Percentiles rank a stretch among this genome's conserved stretches.
phyloP scores from a whole-genome alignment of 37 sponge, comb jelly and placozoan genomes.

The Spongilla lacustris region DNA sequence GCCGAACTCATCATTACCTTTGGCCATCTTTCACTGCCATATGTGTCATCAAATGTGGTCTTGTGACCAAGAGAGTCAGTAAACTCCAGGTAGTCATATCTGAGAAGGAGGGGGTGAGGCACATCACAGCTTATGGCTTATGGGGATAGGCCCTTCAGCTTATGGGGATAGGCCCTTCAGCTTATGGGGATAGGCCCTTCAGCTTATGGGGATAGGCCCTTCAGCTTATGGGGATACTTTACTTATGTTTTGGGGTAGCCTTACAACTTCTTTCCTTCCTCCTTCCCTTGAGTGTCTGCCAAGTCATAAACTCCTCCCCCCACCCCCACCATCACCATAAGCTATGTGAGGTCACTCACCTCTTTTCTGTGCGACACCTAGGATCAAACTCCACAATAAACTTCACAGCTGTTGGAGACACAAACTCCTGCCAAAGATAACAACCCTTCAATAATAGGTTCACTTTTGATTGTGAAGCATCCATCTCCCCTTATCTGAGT shows the following conservation, averaged over 20 bases:
- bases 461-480: not conserved
- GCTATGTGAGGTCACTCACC: too few relatives aligned
- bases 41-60: constrained; percentile 55
- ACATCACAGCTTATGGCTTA: too few relatives aligned
- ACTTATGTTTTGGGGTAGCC: too few relatives aligned
- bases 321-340: too few relatives aligned
- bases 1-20: not conserved
- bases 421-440: constrained; percentile 17
- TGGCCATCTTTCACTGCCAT: constrained; percentile 76
- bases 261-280: not conserved
- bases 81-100: constrained; percentile 86
- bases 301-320: too few relatives aligned
- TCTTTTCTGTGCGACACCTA: constrained; percentile 69
- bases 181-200: too few relatives aligned
- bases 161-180: not conserved
- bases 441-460: not conserved
- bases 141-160: not conserved
- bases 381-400: constrained; percentile 85
- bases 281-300: too few relatives aligned
- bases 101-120: constrained; percentile 32
- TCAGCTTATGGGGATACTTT: not conserved
- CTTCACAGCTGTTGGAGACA: constrained; percentile 37
- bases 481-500: not conserved
- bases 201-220: too few relatives aligned
- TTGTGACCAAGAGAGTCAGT: constrained; percentile 56